Conservation (phyloP, 1,140 invertebrate species). For the Hypsibius dujardini region DNA sequence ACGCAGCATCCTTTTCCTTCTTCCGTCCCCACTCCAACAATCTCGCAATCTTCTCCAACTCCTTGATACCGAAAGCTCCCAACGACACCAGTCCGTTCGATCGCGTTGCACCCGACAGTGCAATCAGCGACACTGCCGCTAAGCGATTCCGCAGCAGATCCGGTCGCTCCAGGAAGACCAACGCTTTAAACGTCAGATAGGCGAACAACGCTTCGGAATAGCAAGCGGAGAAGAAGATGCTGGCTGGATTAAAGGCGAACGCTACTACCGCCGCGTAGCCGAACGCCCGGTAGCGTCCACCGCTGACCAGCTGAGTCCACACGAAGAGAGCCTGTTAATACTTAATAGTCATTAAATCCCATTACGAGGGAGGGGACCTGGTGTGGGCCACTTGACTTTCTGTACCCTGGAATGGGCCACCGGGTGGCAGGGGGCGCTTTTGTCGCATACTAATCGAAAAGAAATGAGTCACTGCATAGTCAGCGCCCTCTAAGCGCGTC, state of each 20-base stretch:
- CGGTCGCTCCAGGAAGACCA: slow-evolving; percentile 37
- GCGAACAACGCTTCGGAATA: slow-evolving; percentile 79
- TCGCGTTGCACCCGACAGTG: slow-evolving; percentile 47
- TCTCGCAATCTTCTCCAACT: slow-evolving; percentile 17
- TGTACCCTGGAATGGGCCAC: too few species aligned
- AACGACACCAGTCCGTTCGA: slow-evolving; percentile 72
- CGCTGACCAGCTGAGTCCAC: background rate
- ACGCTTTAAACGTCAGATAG: slow-evolving; percentile 54
- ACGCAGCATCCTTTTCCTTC: too few species aligned
- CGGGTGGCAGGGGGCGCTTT: too few species aligned
- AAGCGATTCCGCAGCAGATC: too few species aligned
- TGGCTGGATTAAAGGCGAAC: slow-evolving; percentile 79
- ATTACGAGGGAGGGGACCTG: too few species aligned
- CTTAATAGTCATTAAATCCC: too few species aligned
- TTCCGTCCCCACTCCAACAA: too few species aligned
- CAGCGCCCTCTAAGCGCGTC: too few species aligned
- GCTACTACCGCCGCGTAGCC: slow-evolving; percentile 57
- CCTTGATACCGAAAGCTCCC: slow-evolving; percentile 49
- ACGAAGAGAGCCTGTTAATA: background rate
- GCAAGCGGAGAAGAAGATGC: slow-evolving; percentile 73
- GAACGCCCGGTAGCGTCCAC: slow-evolving; percentile 26
- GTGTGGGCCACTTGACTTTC: too few species aligned
- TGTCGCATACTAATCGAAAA: too few species aligned
- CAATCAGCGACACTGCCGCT: slow-evolving; percentile 26
- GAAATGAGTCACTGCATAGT: too few species aligned